A percentile compares a stretch with the other conserved stretches of the same genome.
Conservation (phyloP, 2,888 invertebrate genomes). For the Drosophila formosana region DNA sequence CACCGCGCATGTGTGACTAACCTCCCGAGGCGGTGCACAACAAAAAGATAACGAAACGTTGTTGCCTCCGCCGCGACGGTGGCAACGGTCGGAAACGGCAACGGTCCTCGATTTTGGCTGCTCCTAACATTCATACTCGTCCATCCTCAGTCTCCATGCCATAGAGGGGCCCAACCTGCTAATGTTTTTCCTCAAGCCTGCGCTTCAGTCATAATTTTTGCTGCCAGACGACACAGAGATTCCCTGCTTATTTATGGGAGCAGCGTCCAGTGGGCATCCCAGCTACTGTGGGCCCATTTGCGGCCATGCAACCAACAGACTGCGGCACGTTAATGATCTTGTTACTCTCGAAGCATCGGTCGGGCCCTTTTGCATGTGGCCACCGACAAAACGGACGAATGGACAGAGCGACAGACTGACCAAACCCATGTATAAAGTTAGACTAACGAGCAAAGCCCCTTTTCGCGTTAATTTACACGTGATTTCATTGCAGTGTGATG, state of each 20-base stretch:
- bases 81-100: neutral
- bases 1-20: conserved; percentile 80
- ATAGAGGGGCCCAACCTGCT: conserved; percentile 64
- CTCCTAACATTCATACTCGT: conserved; percentile 1
- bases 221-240: conserved; percentile 56
- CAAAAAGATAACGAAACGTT: conserved; percentile 69
- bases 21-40: conserved; percentile 79
- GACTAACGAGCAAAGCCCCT: conserved; percentile 70
- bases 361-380: conserved; percentile 67
- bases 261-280: conserved; percentile 34
- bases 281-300: conserved; percentile 53
- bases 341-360: conserved; percentile 63
- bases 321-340: conserved; percentile 80
- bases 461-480: conserved; percentile 66
- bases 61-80: conserved; percentile 23
- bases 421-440: conserved; percentile 36
- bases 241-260: conserved; percentile 70
- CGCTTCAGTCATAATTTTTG: conserved; percentile 78
- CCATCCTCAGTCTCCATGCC: neutral
- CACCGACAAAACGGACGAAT: neutral
- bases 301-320: conserved; percentile 51
- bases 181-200: conserved; percentile 70
- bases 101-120: conserved; percentile 35
- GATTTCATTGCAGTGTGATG: conserved; percentile 46
- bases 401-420: neutral